phyloP scores from a whole-genome alignment of 2,113 vertebrate species.

The Dipodomys stephensi region DNA sequence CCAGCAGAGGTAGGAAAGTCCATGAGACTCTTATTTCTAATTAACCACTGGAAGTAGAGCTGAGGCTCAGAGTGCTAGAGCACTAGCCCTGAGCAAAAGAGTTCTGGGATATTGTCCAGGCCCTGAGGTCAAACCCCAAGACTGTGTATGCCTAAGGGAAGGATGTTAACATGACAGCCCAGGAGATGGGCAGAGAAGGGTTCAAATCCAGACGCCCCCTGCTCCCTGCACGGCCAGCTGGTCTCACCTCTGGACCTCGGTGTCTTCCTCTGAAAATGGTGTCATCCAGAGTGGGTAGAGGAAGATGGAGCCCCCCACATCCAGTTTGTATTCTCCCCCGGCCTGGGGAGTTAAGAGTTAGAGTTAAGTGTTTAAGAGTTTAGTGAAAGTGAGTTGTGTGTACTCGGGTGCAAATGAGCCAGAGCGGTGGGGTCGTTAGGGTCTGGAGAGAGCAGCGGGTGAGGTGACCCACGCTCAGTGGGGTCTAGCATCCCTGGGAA shows the following conservation, averaged over 20 bases:
- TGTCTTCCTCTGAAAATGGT: not conserved
- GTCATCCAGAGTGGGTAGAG: not conserved
- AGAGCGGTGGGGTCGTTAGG: not conserved
- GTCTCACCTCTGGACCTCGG: not conserved
- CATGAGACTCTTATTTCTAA: no score
- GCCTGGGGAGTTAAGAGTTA: no score
- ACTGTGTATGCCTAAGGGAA: no score
- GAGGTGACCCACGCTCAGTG: not conserved
- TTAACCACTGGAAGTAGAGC: no score
- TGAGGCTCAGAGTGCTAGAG: no score
- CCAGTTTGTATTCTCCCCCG: fast-evolving
- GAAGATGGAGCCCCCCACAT: not conserved
- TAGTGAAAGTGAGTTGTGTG: not conserved
- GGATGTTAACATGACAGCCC: no score
- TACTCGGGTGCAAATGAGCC: not conserved
- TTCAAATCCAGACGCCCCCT: not conserved
- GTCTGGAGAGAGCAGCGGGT: not conserved
- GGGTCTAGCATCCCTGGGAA: fast-evolving
- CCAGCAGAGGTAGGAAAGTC: no score
- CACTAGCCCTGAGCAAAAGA: no score
- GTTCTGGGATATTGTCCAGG: no score
- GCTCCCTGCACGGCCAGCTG: not conserved
- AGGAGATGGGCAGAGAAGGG: not conserved
- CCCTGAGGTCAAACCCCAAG: no score
- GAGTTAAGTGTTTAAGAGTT: no score